Percentiles rank a stretch among this genome's conserved stretches.
phyloP scores from a whole-genome alignment of 2,113 vertebrate genomes.

The Neolamprologus cancellatus region DNA sequence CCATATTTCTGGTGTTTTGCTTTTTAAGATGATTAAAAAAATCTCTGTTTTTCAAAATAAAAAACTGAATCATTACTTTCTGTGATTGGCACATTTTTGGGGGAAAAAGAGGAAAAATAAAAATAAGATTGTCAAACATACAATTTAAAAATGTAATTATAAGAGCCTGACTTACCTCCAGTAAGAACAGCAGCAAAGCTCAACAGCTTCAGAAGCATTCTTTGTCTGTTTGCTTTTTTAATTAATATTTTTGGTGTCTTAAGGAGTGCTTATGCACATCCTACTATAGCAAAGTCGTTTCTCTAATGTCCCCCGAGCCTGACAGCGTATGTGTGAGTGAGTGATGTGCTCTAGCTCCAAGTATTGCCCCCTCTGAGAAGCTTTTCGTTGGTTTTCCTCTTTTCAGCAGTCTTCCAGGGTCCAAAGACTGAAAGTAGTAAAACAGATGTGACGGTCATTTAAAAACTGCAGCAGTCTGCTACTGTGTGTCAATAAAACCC shows the following conservation, averaged over 20 bases:
- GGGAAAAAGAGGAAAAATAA: background rate
- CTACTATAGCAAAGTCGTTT: background rate
- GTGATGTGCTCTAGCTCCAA: background rate
- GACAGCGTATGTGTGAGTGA: background rate
- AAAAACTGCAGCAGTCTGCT: background rate
- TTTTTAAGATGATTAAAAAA: background rate
- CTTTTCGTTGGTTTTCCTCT: slow-evolving; percentile 11
- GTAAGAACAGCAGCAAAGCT: slow-evolving; percentile 37
- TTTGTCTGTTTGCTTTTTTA: slow-evolving; percentile 5
- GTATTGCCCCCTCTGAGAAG: slow-evolving; percentile 44
- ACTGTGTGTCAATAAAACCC: background rate
- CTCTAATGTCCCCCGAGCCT: background rate
- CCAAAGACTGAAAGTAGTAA: slow-evolving; percentile 68
- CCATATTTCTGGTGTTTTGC: background rate
- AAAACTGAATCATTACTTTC: background rate
- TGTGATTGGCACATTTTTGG: background rate
- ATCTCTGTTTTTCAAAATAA: background rate
- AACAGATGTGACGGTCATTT: slow-evolving; percentile 19
- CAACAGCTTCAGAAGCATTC: slow-evolving; percentile 43
- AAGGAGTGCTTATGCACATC: slow-evolving; percentile 18
- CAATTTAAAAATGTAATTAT: background rate
- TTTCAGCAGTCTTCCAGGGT: slow-evolving; percentile 59
- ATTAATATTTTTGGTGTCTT: background rate
- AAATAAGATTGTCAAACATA: background rate
- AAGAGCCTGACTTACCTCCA: slow-evolving; percentile 45